Conservation (phyloP, 1,140 invertebrate species). For the Drosophila ananassae region DNA sequence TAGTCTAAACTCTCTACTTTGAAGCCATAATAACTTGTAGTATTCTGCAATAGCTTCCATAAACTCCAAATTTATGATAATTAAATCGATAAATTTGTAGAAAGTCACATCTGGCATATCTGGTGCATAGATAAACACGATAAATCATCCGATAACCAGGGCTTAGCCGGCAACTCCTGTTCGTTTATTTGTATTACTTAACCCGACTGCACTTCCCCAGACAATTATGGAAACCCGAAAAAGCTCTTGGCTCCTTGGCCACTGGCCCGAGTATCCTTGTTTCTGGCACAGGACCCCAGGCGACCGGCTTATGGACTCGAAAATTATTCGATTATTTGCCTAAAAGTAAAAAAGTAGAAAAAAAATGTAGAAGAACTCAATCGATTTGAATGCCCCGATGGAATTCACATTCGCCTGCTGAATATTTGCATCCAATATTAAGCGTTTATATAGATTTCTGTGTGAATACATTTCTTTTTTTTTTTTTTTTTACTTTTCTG, state of each 20-base stretch:
- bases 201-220: slow-evolving; percentile 15
- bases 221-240: slow-evolving; percentile 24
- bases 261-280: neutral
- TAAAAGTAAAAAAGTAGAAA: slow-evolving; percentile 13
- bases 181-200: slow-evolving; percentile 3
- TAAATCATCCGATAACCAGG: slow-evolving; percentile 31
- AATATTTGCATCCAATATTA: slow-evolving; percentile 40
- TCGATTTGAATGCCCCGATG: slow-evolving; percentile 28
- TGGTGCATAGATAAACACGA: neutral
- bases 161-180: neutral
- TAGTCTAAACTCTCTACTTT: too few relatives aligned
- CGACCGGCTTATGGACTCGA: slow-evolving; percentile 10
- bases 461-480: slow-evolving; percentile 8
- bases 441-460: slow-evolving; percentile 40
- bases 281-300: neutral
- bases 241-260: slow-evolving; percentile 10
- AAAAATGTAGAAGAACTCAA: slow-evolving; percentile 9
- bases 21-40: too few relatives aligned
- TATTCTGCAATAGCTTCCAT: too few relatives aligned
- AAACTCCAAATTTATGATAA: slow-evolving; percentile 1
- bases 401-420: slow-evolving; percentile 15
- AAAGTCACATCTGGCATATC: slow-evolving; percentile 10
- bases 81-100: slow-evolving; percentile 15
- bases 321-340: slow-evolving; percentile 47
- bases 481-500: neutral